Conservation (phyloP, 2,797 vertebrate genomes). For the Gallinago nigripennis region DNA sequence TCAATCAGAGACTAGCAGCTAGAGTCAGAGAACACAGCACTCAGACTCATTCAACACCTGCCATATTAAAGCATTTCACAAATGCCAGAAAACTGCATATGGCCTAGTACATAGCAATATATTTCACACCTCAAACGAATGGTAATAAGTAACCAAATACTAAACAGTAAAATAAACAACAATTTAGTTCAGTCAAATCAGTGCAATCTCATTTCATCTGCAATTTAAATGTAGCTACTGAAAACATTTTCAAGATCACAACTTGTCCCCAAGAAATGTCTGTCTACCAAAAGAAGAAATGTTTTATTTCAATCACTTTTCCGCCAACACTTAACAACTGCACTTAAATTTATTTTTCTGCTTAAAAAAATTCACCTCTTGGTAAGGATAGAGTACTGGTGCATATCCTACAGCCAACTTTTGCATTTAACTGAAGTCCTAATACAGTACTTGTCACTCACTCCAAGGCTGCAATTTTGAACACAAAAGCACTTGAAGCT, state of each 20-base stretch:
- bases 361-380: not conserved
- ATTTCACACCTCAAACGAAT: constrained; percentile 5
- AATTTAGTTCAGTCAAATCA: constrained; percentile 2
- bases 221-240: constrained; percentile 6
- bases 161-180: not conserved
- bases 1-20: not conserved
- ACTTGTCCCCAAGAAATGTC: not conserved
- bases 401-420: not conserved
- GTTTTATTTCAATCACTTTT: not conserved
- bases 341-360: not conserved
- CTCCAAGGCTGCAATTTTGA: not conserved
- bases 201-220: not conserved
- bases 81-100: not conserved
- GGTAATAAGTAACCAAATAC: not conserved
- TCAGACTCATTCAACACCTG: not conserved
- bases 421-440: not conserved
- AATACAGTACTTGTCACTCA: not conserved
- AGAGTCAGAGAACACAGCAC: not conserved
- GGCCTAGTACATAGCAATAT: not conserved
- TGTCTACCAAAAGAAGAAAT: not conserved
- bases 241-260: not conserved
- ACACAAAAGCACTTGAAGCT: not conserved
- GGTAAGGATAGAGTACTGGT: not conserved
- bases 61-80: not conserved
- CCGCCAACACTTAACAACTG: not conserved